Evolutionary conservation across 2,797 vertebrate genomes (phyloP).

Genomic region (Vireo griseus): DNA sequence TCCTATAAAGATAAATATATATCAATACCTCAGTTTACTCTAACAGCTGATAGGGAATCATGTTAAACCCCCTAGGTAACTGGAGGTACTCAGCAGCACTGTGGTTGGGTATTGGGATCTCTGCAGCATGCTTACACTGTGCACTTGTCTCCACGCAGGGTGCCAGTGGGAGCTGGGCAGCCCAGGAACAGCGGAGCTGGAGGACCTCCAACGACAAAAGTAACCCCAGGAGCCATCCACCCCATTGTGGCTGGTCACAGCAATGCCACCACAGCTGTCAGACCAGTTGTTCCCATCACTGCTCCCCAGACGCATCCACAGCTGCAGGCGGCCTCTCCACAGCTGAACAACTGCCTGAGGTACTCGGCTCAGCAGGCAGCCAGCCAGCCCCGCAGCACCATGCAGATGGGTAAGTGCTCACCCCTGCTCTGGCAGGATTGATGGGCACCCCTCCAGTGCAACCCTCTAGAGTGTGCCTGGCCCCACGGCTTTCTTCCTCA

Average conservation of each 20-base stretch:
- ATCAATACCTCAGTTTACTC: not conserved
- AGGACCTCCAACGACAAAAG: constrained; percentile 75
- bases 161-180: constrained; percentile 83
- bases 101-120: not conserved
- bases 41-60: not conserved
- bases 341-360: constrained; percentile 85
- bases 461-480: accelerated
- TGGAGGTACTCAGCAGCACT: not conserved
- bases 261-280: constrained; percentile 77
- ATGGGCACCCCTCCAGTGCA: not conserved
- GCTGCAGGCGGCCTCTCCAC: constrained; percentile 77
- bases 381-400: constrained; percentile 79
- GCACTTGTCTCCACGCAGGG: constrained; percentile 72
- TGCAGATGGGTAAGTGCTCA: constrained; percentile 83
- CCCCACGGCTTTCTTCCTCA: accelerated
- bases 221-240: constrained; percentile 71
- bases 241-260: constrained; percentile 69
- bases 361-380: constrained; percentile 78
- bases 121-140: not conserved
- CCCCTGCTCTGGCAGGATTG: not conserved
- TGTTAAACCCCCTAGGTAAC: not conserved
- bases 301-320: constrained; percentile 76
- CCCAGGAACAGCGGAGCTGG: constrained; percentile 79
- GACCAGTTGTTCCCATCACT: constrained; percentile 80
- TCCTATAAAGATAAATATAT: not conserved